Base-by-base conservation (phyloP, 35 echinoderm and acorn worm species). In the Acanthaster planci region DNA sequence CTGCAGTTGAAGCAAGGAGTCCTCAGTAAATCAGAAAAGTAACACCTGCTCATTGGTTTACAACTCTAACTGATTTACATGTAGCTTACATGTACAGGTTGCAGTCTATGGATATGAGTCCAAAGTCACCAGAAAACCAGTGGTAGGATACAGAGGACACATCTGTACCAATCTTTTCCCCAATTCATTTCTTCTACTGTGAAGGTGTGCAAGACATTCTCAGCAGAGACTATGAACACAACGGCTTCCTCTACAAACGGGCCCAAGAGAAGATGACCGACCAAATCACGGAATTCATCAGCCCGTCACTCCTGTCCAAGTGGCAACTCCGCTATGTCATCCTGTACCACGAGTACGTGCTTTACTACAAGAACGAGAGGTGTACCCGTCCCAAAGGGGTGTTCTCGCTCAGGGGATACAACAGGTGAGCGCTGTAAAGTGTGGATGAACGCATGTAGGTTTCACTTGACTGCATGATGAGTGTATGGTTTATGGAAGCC, bases 311-410 rank as follows among this genome's bases (percentile, higher is more conserved):
- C 17, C 57, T 82, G 2, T 75, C 55, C 31, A 84, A 86, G 67
- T 95, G 93, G 93, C 93, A 91, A 81, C 85, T 95, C 7, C 88
- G 93, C 7, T 95, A 95, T 40, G 84, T 95, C 7, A 81, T 95
- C 52, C 82, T 95, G 17, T 95, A 95, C 54, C 51, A 85, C 39
- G 88, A 95, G 56, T 91, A 72, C 42, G 85, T 95, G 5, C 21
- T 95, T 22, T 95, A 95, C 85, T 95, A 91, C 84, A 95, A 88
- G 76, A 80, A 95, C 72, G 93, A 95, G 42, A 91, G 76, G 27
- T 55, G 75, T 30, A 78, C 54, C 39, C 78, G 78, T 18, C 93
- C 93, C 1, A 60, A 91, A 7, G 93, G 93, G 17, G 72, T 80
- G 34, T 95, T 95, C 39, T 91, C 93, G n/a, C 54, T 95, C 29